Conservation (phyloP, 2,797 vertebrate genomes). For the Xenops minutus region DNA sequence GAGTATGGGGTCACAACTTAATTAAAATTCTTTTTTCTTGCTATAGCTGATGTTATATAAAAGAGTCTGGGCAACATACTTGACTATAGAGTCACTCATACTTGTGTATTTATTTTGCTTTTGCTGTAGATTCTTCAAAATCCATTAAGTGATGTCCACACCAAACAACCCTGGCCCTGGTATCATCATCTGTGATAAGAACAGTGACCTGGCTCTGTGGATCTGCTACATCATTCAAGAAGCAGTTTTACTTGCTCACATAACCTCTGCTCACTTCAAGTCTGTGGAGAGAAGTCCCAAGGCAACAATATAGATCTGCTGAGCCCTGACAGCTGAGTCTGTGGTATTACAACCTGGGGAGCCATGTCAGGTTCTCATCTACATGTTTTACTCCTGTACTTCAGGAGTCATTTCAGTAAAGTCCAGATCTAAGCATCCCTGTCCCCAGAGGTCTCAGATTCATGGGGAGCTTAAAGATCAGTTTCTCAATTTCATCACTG, state of each 20-base stretch:
- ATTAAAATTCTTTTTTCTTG: not conserved
- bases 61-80: not conserved
- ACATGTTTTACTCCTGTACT: not conserved
- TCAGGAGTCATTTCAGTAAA: not conserved
- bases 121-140: not conserved
- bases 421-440: not conserved
- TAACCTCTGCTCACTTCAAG: not conserved
- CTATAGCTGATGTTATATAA: not conserved
- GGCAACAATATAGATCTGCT: not conserved
- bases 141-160: not conserved
- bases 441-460: not conserved
- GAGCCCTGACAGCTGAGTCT: not conserved
- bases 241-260: not conserved
- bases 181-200: not conserved
- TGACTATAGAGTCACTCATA: not conserved
- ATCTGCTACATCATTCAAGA: rapidly evolving
- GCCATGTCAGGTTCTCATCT: not conserved
- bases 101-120: not conserved
- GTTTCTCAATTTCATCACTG: slow-evolving; percentile 33
- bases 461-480: slow-evolving; percentile 27
- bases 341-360: not conserved
- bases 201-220: rapidly evolving
- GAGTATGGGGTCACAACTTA: not conserved
- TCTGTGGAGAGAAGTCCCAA: not conserved
- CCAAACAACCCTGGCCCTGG: not conserved